Evolutionary conservation across 2,113 vertebrate species (phyloP).

Genomic region (Sigmodon hispidus): DNA sequence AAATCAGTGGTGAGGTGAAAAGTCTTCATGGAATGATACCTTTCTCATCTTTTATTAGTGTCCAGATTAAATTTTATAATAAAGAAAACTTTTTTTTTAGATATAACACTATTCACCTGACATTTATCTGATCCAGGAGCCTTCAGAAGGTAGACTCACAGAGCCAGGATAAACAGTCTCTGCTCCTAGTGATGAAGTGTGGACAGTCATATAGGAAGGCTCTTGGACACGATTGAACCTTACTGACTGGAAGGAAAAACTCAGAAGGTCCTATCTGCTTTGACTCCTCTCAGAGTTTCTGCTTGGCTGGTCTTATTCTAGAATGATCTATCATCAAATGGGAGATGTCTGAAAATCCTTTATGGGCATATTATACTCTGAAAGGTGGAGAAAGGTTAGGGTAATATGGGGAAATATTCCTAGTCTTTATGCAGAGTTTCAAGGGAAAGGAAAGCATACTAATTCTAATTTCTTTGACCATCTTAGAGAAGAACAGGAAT

Average conservation of each 20-base stretch:
- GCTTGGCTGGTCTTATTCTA: neutral
- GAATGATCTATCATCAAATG: neutral
- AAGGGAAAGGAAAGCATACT: no score
- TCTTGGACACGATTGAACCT: neutral
- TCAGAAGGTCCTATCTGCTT: neutral
- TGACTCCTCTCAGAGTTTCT: neutral
- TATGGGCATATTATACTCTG: neutral
- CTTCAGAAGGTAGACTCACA: neutral
- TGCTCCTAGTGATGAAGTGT: neutral
- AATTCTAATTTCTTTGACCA: neutral
- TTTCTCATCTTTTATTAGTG: neutral
- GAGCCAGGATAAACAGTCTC: neutral
- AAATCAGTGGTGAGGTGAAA: no score
- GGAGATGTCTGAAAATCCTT: neutral
- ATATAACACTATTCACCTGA: neutral
- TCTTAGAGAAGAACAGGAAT: neutral
- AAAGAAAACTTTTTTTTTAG: no score
- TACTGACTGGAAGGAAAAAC: neutral
- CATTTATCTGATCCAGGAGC: neutral
- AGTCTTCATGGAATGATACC: accelerated
- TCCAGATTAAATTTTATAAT: neutral
- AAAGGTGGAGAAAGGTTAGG: neutral
- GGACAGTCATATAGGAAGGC: neutral
- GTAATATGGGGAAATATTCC: neutral
- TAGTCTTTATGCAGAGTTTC: no score